Percentiles rank a stretch among this genome's conserved stretches.
Conservation (phyloP, 1,140 invertebrate genomes). For the Oedothorax gibbosus region DNA sequence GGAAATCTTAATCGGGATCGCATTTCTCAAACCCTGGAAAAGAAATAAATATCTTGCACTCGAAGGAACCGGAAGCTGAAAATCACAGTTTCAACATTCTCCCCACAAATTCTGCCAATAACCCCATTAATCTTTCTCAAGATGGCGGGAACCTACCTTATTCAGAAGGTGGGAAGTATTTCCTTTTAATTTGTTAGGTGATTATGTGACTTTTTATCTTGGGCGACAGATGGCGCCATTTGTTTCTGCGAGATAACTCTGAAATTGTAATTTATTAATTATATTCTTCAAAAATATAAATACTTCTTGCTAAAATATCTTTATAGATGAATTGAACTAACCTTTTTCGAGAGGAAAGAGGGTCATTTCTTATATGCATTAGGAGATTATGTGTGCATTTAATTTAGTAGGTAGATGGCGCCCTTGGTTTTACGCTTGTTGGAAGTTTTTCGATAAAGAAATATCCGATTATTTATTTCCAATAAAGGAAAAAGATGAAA, state of each 20-base stretch:
- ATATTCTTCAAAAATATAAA: too few species aligned
- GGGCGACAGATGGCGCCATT: slow-evolving; percentile 41
- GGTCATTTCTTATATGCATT: too few species aligned
- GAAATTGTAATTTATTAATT: background rate
- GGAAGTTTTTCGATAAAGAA: too few species aligned
- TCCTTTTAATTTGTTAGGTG: background rate
- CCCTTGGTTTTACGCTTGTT: too few species aligned
- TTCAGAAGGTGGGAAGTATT: slow-evolving; percentile 35
- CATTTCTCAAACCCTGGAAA: slow-evolving; percentile 41
- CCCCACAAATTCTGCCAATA: slow-evolving; percentile 53
- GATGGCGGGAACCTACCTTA: slow-evolving; percentile 16
- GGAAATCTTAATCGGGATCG: slow-evolving; percentile 58
- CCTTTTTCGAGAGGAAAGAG: too few species aligned
- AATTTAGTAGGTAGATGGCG: too few species aligned
- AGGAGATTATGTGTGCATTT: too few species aligned
- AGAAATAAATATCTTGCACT: slow-evolving; percentile 56
- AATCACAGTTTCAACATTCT: slow-evolving; percentile 59
- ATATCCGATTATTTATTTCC: too few species aligned
- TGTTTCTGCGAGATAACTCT: background rate
- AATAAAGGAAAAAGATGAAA: too few species aligned
- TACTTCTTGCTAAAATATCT: background rate
- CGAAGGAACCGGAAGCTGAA: slow-evolving; percentile 47
- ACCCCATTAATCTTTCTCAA: slow-evolving; percentile 55
- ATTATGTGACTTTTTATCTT: background rate
- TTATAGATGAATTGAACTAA: background rate